Percentiles rank a stretch among this genome's conserved stretches.
phyloP scores from a whole-genome alignment of 2,113 vertebrate species.

The Oxygymnocypris stewartii region DNA sequence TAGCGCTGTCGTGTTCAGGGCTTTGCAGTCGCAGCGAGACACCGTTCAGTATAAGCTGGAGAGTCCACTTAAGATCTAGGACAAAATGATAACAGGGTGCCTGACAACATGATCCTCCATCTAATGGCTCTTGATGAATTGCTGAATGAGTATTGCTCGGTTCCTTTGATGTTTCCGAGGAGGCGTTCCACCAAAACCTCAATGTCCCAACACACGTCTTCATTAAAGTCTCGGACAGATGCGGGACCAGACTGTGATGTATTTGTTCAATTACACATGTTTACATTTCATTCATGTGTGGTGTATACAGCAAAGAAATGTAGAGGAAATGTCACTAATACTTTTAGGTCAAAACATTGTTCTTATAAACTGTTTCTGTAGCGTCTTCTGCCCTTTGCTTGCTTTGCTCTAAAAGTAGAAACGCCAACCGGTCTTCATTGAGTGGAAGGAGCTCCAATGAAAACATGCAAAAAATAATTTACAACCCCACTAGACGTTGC shows the following conservation, averaged over 20 bases:
- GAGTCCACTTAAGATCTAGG: constrained; percentile 1
- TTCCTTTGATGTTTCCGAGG: constrained; percentile 45
- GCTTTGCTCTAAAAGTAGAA: constrained; percentile 43
- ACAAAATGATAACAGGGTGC: constrained; percentile 39
- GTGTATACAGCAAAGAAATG: neutral
- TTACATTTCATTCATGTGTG: neutral
- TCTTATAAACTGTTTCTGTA: constrained; percentile 10
- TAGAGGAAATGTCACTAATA: constrained; percentile 10
- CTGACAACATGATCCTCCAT: constrained; percentile 41
- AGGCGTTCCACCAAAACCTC: constrained; percentile 45
- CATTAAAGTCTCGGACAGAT: constrained; percentile 25
- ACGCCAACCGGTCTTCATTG: constrained; percentile 47
- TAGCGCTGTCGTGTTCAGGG: neutral
- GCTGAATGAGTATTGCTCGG: constrained; percentile 30
- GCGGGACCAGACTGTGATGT: constrained; percentile 12
- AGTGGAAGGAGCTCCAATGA: constrained; percentile 54
- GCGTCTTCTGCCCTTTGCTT: constrained; percentile 15
- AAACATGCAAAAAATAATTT: constrained; percentile 59
- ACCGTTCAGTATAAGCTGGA: neutral
- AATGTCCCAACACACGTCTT: constrained; percentile 28
- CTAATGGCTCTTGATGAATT: constrained; percentile 46
- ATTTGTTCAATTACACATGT: neutral
- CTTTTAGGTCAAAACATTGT: neutral
- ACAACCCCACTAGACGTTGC: constrained; percentile 54
- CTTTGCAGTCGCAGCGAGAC: neutral